These are phyloP conservation scores for Strigamia transsilvanica DNA, from an alignment of 2,888 invertebrate species.

Conservation along the genomic window DNA sequence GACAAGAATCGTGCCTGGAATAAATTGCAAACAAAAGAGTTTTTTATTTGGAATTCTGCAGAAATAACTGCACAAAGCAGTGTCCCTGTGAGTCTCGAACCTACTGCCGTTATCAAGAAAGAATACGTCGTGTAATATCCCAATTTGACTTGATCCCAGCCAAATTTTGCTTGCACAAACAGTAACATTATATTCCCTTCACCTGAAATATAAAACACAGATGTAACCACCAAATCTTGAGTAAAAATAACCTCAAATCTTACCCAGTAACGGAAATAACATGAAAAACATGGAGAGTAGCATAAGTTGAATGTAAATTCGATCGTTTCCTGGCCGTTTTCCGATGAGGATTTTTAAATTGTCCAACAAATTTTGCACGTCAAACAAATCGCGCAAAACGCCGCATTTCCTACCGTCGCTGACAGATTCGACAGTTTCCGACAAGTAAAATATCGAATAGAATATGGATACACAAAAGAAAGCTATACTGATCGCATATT, in stretches of 20 bases:
- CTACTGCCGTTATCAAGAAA: not conserved
- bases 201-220: not conserved
- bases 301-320: slow-evolving; percentile 13
- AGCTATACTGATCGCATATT: slow-evolving; percentile 62
- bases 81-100: not conserved
- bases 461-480: slow-evolving; percentile 62
- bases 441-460: slow-evolving; percentile 61
- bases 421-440: not conserved
- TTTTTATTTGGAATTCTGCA: too few species aligned
- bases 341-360: not conserved
- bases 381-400: not conserved
- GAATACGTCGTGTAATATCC: not conserved
- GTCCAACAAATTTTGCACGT: slow-evolving; percentile 5
- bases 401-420: not conserved
- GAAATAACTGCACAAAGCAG: too few species aligned
- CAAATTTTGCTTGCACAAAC: not conserved
- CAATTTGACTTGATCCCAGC: not conserved
- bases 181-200: not conserved
- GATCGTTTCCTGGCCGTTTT: not conserved
- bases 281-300: not conserved
- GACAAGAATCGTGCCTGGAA: not conserved
- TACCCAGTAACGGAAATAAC: slow-evolving; percentile 44
- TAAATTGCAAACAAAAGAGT: too few species aligned
- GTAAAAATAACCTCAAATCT: not conserved
- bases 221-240: not conserved